Evolutionary conservation across 2,797 vertebrate species (phyloP), one percentile per base, ranked within the genome.

Genomic region (Galaxias olidus): DNA sequence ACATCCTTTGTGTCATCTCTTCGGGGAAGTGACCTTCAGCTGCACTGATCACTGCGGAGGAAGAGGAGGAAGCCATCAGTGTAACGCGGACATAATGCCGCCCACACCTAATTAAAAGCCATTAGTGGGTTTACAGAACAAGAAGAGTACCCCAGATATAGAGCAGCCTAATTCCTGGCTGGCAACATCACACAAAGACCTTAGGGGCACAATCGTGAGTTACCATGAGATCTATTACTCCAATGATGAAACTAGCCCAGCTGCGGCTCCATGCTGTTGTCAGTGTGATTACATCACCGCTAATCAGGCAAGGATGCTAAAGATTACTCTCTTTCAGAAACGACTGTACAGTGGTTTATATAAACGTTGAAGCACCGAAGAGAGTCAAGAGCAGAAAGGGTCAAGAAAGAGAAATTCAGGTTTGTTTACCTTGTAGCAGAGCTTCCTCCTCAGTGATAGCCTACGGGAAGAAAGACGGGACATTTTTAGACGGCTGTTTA

Each of bases 201-300:
- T 15, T 20, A 46, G 9, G 46, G 10, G 1, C 14, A 49, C 46
- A n/a, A 47, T 15, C 19, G 17, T 41, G n/a, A 5, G 1, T 50
- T 11, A 4, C 30, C 30, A 30, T 30, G 47, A 50, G 46, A n/a
- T 48, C 13, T 17, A 6, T 46, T 10, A 9, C 7, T 4, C 1
- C 20, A 15, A 41, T 12, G 14, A 12, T 48, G 15, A 49, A 40
- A 10, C 7, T 11, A 12, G 8, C 49, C 30, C 59, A 61, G 20
- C 20, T 49, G 59, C n/a, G 46, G 8, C 41, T 58, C 19, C 20
- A 49, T 61, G 49, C 59, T 41, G 59, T 49, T 41, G 59, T 49
- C 59, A 61, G n/a, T 1, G 12, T 61, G 18, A 61, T 40, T 10
- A 46, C 19, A 47, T 20, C 30, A 48, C 0, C 30, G 59, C 10